Evolutionary conservation across 2,888 invertebrate species (phyloP).

Genomic region (Aproaerema taeniolella): DNA sequence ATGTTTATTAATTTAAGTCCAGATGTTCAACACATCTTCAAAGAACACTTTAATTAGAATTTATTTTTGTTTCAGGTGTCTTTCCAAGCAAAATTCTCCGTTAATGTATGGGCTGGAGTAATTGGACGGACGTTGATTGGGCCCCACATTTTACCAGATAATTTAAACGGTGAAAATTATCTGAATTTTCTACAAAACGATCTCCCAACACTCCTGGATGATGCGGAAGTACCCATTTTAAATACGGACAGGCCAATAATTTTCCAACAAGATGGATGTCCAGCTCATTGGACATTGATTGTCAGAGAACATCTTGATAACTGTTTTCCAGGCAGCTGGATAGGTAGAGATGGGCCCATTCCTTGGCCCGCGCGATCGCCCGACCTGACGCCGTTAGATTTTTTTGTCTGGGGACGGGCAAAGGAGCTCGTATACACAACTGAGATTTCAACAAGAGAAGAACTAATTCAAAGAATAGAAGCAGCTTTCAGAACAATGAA

Average conservation of each 20-base stretch:
- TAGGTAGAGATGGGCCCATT: too few relatives aligned
- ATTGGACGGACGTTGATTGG: slow-evolving; percentile 11
- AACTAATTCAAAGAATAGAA: not conserved
- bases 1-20: too few relatives aligned
- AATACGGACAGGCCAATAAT: slow-evolving; percentile 1
- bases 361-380: too few relatives aligned
- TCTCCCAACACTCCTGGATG: not conserved
- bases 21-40: not conserved
- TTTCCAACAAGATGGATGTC: too few relatives aligned
- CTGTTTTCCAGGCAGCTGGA: too few relatives aligned
- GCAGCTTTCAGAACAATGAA: not conserved
- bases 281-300: too few relatives aligned
- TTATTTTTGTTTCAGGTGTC: slow-evolving; percentile 1
- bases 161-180: slow-evolving; percentile 12
- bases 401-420: too few relatives aligned
- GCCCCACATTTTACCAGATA: slow-evolving; percentile 14
- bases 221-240: not conserved
- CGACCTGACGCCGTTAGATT: too few relatives aligned
- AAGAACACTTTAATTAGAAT: not conserved
- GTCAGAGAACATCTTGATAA: too few relatives aligned
- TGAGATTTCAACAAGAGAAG: not conserved
- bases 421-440: slow-evolving; percentile 4
- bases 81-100: slow-evolving; percentile 13
- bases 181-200: too few relatives aligned
- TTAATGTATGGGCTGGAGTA: too few relatives aligned